These are phyloP conservation scores for Drosophila neocordata DNA, from an alignment of 1,140 invertebrate genomes.

Conservation along the genomic window DNA sequence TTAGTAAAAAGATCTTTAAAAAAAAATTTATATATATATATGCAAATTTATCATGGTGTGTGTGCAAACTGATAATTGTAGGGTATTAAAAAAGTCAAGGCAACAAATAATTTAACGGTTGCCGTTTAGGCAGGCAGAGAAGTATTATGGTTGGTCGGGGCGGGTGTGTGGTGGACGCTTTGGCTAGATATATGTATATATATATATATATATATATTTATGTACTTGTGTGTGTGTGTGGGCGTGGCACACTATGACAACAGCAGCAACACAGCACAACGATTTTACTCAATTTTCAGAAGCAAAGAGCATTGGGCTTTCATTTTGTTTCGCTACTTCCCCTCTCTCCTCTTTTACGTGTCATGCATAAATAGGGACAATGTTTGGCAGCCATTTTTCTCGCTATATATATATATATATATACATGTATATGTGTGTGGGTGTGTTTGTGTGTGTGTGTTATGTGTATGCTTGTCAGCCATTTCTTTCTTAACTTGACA, in stretches of 20 bases:
- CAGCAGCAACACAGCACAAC: slow-evolving; percentile 2
- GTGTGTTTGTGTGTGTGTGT: slow-evolving; percentile 11
- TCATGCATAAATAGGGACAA: slow-evolving; percentile 48
- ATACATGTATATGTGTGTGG: not conserved
- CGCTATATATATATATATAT: slow-evolving; percentile 1
- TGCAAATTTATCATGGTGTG: no score
- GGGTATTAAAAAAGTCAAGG: not conserved
- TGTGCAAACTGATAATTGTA: no score
- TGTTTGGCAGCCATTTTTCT: slow-evolving; percentile 30
- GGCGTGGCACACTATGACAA: slow-evolving; percentile 24
- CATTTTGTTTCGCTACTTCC: slow-evolving; percentile 1
- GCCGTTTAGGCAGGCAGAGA: not conserved
- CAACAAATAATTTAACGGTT: slow-evolving; percentile 7
- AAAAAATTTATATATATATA: no score
- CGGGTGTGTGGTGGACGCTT: not conserved
- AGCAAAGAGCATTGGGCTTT: slow-evolving; percentile 6
- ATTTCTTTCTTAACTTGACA: slow-evolving; percentile 47
- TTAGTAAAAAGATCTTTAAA: no score
- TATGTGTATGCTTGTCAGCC: slow-evolving; percentile 32
- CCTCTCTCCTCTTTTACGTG: slow-evolving; percentile 33
- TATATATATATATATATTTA: not conserved
- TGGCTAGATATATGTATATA: slow-evolving; percentile 1
- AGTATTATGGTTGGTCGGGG: not conserved
- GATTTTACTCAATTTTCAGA: slow-evolving; percentile 6
- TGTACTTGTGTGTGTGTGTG: slow-evolving; percentile 12